Percentiles rank a stretch among this genome's conserved stretches.
Conservation (phyloP, 2,113 vertebrate genomes). For the Dipodomys spectabilis region DNA sequence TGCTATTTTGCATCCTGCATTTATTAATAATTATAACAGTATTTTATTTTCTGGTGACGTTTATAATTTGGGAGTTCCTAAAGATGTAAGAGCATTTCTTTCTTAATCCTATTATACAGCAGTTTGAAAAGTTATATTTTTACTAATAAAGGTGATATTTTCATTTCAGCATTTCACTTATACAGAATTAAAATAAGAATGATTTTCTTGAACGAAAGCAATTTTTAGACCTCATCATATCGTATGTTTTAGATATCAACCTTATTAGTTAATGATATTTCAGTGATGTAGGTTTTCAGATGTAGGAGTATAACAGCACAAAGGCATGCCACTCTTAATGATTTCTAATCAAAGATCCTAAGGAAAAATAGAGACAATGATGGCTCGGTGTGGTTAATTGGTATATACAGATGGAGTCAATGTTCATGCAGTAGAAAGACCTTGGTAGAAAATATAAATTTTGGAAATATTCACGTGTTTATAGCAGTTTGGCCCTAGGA, state of each 20-base stretch:
- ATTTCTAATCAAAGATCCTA: not conserved
- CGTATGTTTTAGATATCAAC: not conserved
- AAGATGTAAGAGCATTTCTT: not conserved
- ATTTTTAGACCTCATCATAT: not conserved
- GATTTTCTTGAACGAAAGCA: not conserved
- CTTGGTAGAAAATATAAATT: not conserved
- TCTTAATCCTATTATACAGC: not conserved
- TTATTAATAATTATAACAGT: not conserved
- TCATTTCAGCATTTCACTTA: not conserved
- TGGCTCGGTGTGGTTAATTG: not conserved
- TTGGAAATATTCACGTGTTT: not conserved
- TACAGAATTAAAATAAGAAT: not conserved
- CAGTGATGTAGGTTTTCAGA: not conserved
- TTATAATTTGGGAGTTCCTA: conserved; percentile 1
- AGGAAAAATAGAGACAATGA: not conserved
- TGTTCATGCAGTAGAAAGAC: not conserved
- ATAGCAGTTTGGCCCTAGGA: not conserved
- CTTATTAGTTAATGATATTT: not conserved
- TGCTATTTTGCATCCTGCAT: not conserved
- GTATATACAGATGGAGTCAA: not conserved
- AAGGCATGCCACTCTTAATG: not conserved
- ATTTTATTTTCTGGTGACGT: not conserved
- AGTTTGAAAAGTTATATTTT: not conserved
- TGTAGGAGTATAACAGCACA: not conserved
- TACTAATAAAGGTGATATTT: not conserved